Evolutionary conservation across 1,140 invertebrate species (phyloP).

Genomic region (Thrips palmi): DNA sequence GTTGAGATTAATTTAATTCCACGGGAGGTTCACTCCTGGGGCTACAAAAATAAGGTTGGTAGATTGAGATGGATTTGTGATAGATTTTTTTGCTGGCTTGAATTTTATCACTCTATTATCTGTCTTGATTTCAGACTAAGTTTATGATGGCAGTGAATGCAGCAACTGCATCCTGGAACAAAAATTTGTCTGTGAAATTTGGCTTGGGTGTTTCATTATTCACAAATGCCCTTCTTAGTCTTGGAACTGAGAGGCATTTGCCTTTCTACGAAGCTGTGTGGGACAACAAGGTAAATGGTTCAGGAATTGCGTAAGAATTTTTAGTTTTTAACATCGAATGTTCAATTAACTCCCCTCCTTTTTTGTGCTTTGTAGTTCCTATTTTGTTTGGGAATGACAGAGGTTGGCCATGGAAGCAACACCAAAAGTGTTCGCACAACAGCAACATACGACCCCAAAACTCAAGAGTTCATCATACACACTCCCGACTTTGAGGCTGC

Average conservation of each 20-base stretch:
- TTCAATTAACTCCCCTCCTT: neutral
- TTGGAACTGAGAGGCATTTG: conserved; percentile 60
- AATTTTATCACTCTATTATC: neutral
- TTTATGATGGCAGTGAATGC: conserved; percentile 50
- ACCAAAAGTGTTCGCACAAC: conserved; percentile 78
- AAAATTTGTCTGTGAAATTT: conserved; percentile 47
- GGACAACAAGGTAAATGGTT: conserved; percentile 38
- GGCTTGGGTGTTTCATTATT: conserved; percentile 46
- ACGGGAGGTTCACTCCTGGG: conserved; percentile 31
- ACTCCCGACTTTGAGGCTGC: conserved; percentile 86
- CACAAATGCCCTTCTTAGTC: conserved; percentile 41
- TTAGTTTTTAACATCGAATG: neutral
- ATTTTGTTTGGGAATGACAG: conserved; percentile 81
- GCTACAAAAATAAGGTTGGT: conserved; percentile 41
- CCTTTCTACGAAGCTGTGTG: conserved; percentile 47
- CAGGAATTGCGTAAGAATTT: conserved; percentile 8
- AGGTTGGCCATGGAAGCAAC: conserved; percentile 86
- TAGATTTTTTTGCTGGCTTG: neutral
- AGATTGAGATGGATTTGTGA: conserved; percentile 1
- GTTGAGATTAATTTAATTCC: conserved; percentile 31
- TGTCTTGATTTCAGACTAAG: conserved; percentile 31
- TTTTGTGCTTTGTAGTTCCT: conserved; percentile 12
- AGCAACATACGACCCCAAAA: conserved; percentile 64
- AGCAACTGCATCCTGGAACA: conserved; percentile 40
- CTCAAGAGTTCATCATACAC: conserved; percentile 69